Base-by-base conservation (phyloP, 2,797 vertebrate genomes). In the Ceryle rudis region DNA sequence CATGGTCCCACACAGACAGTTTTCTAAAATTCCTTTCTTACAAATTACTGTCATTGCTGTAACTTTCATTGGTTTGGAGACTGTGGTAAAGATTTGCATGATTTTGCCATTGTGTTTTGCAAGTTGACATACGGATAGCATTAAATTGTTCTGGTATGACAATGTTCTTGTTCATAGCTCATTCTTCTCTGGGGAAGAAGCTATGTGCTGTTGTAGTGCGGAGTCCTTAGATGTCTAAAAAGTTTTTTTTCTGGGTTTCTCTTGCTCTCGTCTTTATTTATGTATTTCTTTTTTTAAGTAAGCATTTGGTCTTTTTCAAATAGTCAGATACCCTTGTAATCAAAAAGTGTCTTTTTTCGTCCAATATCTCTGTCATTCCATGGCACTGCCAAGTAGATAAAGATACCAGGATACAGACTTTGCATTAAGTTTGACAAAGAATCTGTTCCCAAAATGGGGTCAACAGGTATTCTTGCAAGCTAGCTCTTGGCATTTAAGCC, bases 121-220 rank as follows among this genome's bases (percentile, higher is more conserved):
- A 80, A 47, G 28, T 11, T 23, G 47, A 31, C 12, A 17, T 51
- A 37, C 0, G 16, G 72, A 33, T 62, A 69, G 6, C 29, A 52
- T 64, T 80, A 33, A 81, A 61, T 18, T 0, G 0, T 26, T 57
- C 49, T 70, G 35, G 11, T 89, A 54, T 0, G 1, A 46, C 29
- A 79, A 0, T 25, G 33, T 10, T 83, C 17, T 51, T 1, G 0
- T 31, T 77, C 18, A 37, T 23, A 79, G 35, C 6, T 55, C 1
- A 0, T 21, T 70, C 9, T 16, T 90, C 33, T 70, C 31, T 2
- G 2, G 47, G 58, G 20, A 57, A 86, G 54, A 52, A 83, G 33
- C 5, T 62, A 19, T 1, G 3, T 0, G 0, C 9, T 12, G 8
- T 29, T 81, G 23, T 39, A 58, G 3, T 19, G 14, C 7, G 11